Percentiles rank a stretch among this genome's conserved stretches.
These are phyloP conservation scores for Coregonus sp. DNA, from an alignment of 2,797 vertebrate species.

Conservation along the genomic window DNA sequence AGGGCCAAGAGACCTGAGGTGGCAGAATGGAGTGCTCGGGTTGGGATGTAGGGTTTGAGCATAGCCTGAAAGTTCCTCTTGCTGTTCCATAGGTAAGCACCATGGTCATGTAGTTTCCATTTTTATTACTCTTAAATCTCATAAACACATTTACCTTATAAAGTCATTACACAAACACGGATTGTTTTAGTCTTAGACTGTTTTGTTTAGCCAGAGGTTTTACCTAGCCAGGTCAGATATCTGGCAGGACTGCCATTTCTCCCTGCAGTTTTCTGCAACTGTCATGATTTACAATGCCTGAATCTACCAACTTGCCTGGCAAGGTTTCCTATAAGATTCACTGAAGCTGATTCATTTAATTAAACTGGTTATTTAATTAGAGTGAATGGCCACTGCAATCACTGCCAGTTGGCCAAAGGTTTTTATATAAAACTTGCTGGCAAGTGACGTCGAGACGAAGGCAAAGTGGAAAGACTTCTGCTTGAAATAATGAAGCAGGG, in stretches of 20 bases:
- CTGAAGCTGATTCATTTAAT: constrained; percentile 25
- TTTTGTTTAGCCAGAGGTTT: neutral
- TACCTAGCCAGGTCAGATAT: neutral
- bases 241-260: neutral
- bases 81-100: too few relatives aligned
- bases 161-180: neutral
- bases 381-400: constrained; percentile 11
- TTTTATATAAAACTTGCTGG: neutral
- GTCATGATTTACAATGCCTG: neutral
- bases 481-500: neutral
- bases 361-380: constrained; percentile 29
- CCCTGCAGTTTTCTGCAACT: constrained; percentile 1
- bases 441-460: neutral
- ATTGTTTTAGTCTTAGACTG: constrained; percentile 1
- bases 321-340: neutral
- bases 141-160: constrained; percentile 6
- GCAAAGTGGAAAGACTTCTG: neutral
- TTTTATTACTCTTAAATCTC: neutral
- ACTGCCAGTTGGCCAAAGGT: neutral
- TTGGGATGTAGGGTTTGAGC: too few relatives aligned
- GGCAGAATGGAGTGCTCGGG: too few relatives aligned
- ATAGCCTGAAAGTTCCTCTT: too few relatives aligned
- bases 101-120: too few relatives aligned
- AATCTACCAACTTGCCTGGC: neutral
- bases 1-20: too few relatives aligned